Evolutionary conservation across 2,888 invertebrate genomes (phyloP).

Genomic region (Acrobasis repandana): DNA sequence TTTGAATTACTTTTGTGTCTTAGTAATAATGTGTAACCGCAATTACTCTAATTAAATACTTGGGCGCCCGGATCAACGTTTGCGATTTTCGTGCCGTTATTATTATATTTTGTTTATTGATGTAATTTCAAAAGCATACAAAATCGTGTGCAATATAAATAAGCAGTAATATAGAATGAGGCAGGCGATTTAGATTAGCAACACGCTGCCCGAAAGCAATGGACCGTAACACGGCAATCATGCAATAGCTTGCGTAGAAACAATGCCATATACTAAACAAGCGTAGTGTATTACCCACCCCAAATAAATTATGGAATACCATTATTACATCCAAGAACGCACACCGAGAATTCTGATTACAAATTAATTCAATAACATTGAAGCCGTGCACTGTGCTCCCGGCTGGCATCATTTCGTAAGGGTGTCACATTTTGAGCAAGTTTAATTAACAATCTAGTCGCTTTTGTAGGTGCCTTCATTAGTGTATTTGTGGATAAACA

Average conservation of each 20-base stretch:
- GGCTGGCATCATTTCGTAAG: slow-evolving; percentile 76
- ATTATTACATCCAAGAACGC: slow-evolving; percentile 73
- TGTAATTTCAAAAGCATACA: slow-evolving; percentile 6
- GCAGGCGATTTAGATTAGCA: slow-evolving; percentile 18
- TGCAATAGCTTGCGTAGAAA: slow-evolving; percentile 14
- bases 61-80: slow-evolving; percentile 33
- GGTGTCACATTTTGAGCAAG: slow-evolving; percentile 82
- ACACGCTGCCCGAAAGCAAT: slow-evolving; percentile 16
- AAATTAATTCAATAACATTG: slow-evolving; percentile 81
- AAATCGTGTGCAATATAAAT: slow-evolving; percentile 18
- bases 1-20: slow-evolving; percentile 75
- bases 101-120: not conserved
- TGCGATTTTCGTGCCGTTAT: slow-evolving; percentile 24
- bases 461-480: slow-evolving; percentile 83
- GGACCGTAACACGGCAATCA: slow-evolving; percentile 18
- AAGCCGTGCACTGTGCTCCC: slow-evolving; percentile 77
- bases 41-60: slow-evolving; percentile 66
- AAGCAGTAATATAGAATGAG: slow-evolving; percentile 16
- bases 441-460: slow-evolving; percentile 83
- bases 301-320: slow-evolving; percentile 59
- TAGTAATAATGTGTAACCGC: slow-evolving; percentile 63
- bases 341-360: slow-evolving; percentile 79
- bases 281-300: slow-evolving; percentile 47
- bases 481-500: slow-evolving; percentile 83
- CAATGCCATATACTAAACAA: slow-evolving; percentile 36